Base-by-base conservation (phyloP, 2,888 invertebrate genomes). In the Exephanes ischioxanthus region DNA sequence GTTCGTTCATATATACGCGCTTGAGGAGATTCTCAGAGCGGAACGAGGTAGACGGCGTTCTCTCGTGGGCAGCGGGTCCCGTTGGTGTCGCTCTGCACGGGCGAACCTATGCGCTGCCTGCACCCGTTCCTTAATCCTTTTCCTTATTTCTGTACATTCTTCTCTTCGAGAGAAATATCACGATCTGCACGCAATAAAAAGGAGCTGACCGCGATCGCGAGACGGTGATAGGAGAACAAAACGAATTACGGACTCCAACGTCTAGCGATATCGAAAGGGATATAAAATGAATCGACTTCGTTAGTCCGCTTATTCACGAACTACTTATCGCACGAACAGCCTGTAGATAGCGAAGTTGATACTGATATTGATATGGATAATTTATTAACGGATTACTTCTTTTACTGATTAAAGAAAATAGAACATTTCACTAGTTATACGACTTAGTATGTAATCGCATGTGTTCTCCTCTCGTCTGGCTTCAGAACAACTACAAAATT, bases 61-160 rank as follows among this genome's bases (percentile, higher is more conserved):
- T 67, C 87, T 89, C 88, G 90, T 89, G 88, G 90, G 89, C 85
- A 88, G 90, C 73, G 85, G 75, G 87, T 91, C 90, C 91, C 91
- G 91, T 92, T 91, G 87, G 79, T 88, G 89, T 89, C 90, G 87
- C 85, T 81, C 79, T 85, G 87, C 86, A 83, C 82, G 72, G 84
- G 73, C 84, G 82, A 86, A 80, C 66, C 75, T 63, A 53, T 22
- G 14, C 19, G 67, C 66, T 26, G 58, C 66, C 48, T 71, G 63
- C 80, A 58, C 68, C 58, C 80, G 71, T 76, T 37, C 51, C 19
- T 81, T 45, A 58, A n/a, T 45, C 66, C 45, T 68, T 67, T 73
- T 66, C 58, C 72, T 70, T 11, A 48, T 41, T 26, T 33, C 41
- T 53, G 5, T 66, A 45, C 14, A 19, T 48, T 37, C n/a, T 67